Evolutionary conservation across 2,888 invertebrate genomes (phyloP).

Genomic region (Xestia xanthographa): DNA sequence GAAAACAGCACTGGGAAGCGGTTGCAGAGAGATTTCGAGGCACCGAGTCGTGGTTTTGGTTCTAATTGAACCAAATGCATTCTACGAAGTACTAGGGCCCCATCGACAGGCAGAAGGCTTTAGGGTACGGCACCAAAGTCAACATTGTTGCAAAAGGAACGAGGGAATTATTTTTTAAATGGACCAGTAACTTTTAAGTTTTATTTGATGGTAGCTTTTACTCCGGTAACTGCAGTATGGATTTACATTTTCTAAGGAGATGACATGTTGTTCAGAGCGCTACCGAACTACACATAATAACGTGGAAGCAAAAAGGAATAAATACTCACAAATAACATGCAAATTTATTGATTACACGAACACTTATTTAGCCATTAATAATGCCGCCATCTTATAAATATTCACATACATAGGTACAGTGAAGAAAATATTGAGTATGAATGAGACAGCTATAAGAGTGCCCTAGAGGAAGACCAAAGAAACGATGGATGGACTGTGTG

Average conservation of each 20-base stretch:
- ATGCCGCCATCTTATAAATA: slow-evolving; percentile 4
- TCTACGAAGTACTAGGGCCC: slow-evolving; percentile 43
- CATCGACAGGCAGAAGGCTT: slow-evolving; percentile 44
- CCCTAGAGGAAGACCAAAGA: no score
- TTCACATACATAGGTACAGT: not conserved
- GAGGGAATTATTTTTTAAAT: slow-evolving; percentile 49
- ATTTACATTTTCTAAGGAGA: slow-evolving; percentile 41
- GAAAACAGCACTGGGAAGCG: slow-evolving; percentile 1
- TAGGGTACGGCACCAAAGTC: slow-evolving; percentile 25
- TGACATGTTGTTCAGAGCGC: not conserved
- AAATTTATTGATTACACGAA: slow-evolving; percentile 9
- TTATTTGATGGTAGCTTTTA: slow-evolving; percentile 38
- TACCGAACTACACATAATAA: not conserved
- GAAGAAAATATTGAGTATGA: no score
- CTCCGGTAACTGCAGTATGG: slow-evolving; percentile 3
- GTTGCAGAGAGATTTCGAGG: slow-evolving; percentile 5
- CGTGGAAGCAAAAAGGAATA: not conserved
- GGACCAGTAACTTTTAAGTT: slow-evolving; percentile 38
- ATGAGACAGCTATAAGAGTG: no score
- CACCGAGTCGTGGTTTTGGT: slow-evolving; percentile 30
- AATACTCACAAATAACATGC: not conserved
- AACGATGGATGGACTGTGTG: no score
- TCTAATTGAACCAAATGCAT: slow-evolving; percentile 55
- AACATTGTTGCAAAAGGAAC: slow-evolving; percentile 53
- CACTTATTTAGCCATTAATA: not conserved